Percentiles rank a stretch among this genome's conserved stretches.
These are phyloP conservation scores for Anadara kagoshimensis DNA, from an alignment of 1,140 invertebrate genomes.

Conservation along the genomic window DNA sequence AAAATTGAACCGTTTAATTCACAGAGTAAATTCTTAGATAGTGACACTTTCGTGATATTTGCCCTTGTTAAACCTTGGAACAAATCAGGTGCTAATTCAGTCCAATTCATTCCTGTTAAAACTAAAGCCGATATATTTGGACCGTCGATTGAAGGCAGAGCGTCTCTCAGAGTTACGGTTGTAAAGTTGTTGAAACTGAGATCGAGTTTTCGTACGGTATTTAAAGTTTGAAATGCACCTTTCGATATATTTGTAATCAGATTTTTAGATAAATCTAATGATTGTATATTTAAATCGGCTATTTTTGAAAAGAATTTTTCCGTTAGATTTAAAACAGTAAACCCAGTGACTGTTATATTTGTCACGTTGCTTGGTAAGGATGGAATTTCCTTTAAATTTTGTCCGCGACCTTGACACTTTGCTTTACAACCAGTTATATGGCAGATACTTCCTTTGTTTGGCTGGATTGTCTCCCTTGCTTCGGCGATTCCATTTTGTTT, in stretches of 20 bases:
- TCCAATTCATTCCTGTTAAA: not conserved
- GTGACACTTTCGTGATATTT: not conserved
- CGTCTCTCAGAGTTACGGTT: not conserved
- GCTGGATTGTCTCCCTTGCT: too few species aligned
- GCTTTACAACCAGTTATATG: too few species aligned
- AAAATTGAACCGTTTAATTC: not conserved
- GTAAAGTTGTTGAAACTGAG: not conserved
- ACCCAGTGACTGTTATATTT: too few species aligned
- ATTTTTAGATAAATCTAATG: conserved; percentile 4
- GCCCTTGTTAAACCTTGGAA: not conserved
- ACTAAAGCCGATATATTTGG: not conserved
- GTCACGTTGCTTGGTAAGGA: too few species aligned
- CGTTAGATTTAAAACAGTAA: too few species aligned
- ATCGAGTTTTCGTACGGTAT: not conserved
- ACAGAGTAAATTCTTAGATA: not conserved
- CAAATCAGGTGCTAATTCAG: not conserved
- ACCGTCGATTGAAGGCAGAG: not conserved
- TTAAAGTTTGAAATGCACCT: not conserved
- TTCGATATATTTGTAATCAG: not conserved
- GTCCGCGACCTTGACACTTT: too few species aligned
- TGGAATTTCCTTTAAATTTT: too few species aligned
- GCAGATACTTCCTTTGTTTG: too few species aligned
- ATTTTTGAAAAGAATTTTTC: too few species aligned
- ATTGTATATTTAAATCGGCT: too few species aligned
- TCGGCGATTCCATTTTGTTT: too few species aligned